These are phyloP conservation scores for Strigamia transsilvanica DNA, from an alignment of 2,888 invertebrate genomes.

Conservation along the genomic window DNA sequence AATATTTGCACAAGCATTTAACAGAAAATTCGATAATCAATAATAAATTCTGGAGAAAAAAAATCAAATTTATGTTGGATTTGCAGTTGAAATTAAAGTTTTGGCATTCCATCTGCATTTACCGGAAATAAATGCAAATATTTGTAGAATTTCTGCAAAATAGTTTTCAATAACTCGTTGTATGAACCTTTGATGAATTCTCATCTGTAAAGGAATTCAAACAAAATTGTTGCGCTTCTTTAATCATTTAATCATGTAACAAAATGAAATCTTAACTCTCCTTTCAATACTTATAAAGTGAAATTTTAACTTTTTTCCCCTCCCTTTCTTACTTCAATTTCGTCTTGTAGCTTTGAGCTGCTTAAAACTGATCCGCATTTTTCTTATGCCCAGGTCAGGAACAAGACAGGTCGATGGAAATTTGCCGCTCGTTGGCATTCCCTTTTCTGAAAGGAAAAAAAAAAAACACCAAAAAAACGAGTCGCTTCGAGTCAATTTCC, in stretches of 20 bases:
- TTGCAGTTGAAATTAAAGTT: too few relatives aligned
- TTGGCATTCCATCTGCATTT: neutral
- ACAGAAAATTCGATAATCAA: neutral
- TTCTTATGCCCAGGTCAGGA: conserved; percentile 26
- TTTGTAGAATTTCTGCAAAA: neutral
- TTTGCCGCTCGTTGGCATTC: conserved; percentile 32
- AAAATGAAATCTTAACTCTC: conserved; percentile 3
- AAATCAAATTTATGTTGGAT: too few relatives aligned
- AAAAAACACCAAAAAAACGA: neutral
- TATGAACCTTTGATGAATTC: neutral
- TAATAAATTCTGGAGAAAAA: neutral
- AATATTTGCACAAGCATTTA: neutral
- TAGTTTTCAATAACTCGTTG: neutral
- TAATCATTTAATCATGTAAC: neutral
- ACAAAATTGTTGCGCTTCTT: neutral
- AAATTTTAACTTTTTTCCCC: neutral
- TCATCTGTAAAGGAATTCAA: neutral
- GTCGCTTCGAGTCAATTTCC: conserved; percentile 49
- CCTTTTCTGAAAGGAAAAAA: neutral
- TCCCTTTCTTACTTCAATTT: neutral
- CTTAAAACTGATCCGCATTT: conserved; percentile 26
- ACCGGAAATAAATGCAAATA: neutral
- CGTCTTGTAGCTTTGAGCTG: conserved; percentile 1
- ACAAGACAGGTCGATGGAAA: conserved; percentile 20
- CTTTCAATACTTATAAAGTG: neutral